phyloP scores from a whole-genome alignment of 2,888 invertebrate species.

The Cerastoderma edule region DNA sequence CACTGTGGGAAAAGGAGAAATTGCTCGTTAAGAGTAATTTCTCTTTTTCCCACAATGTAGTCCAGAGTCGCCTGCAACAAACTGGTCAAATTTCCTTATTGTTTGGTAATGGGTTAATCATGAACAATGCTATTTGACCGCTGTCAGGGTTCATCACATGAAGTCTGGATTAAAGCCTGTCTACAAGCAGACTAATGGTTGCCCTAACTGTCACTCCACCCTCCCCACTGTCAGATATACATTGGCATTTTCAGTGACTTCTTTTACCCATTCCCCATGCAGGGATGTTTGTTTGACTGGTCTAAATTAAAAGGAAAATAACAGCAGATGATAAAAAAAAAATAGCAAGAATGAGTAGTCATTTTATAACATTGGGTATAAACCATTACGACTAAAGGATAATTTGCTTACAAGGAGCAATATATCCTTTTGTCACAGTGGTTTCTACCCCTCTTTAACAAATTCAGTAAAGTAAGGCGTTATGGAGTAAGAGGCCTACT shows the following conservation, averaged over 20 bases:
- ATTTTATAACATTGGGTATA: neutral
- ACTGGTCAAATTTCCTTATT: neutral
- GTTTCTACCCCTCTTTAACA: neutral
- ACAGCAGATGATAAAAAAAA: neutral
- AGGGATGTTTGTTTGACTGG: neutral
- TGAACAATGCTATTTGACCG: no score
- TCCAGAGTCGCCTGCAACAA: neutral
- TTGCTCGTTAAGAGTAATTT: neutral
- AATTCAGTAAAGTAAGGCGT: no score
- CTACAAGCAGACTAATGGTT: no score
- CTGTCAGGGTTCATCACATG: no score
- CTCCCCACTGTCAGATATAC: no score
- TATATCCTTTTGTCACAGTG: constrained; percentile 9
- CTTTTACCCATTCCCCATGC: no score
- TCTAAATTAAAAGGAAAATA: neutral
- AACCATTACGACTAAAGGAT: neutral
- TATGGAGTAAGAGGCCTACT: no score
- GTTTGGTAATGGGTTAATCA: no score
- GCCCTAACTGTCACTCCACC: no score
- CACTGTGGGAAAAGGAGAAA: constrained; percentile 11
- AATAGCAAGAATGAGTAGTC: neutral
- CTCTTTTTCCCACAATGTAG: constrained; percentile 1
- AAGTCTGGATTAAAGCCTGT: neutral
- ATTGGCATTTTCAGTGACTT: no score
- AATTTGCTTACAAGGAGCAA: neutral